Conservation (phyloP, 2,113 vertebrate genomes). For the Rhinoderma darwinii region DNA sequence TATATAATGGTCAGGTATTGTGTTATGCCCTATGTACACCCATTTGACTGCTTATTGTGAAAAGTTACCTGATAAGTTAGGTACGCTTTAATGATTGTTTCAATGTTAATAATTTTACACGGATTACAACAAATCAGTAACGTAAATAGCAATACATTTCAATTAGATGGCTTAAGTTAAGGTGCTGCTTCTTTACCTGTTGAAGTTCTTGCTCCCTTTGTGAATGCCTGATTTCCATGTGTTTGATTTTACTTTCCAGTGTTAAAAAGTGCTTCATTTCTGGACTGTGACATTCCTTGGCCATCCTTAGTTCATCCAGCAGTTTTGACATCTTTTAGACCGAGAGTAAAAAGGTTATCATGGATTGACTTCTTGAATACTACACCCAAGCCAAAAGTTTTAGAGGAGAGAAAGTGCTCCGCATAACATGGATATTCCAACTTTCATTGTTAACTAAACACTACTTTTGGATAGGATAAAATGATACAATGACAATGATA, state of each 20-base stretch:
- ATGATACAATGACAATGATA: too few species aligned
- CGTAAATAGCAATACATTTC: too few species aligned
- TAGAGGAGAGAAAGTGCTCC: too few species aligned
- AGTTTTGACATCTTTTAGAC: slow-evolving; percentile 80
- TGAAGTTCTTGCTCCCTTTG: slow-evolving; percentile 86
- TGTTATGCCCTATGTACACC: too few species aligned
- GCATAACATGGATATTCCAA: too few species aligned
- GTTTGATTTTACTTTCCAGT: slow-evolving; percentile 86
- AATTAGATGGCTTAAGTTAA: neutral
- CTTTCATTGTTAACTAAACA: too few species aligned
- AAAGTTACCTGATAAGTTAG: too few species aligned
- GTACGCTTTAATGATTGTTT: neutral
- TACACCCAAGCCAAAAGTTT: too few species aligned
- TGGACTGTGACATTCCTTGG: slow-evolving; percentile 85
- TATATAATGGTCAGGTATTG: too few species aligned
- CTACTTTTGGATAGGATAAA: too few species aligned
- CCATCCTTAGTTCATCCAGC: slow-evolving; percentile 85
- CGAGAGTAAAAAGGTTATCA: neutral
- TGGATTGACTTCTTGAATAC: too few species aligned
- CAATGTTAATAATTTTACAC: neutral
- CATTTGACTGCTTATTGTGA: too few species aligned
- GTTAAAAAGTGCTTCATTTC: slow-evolving; percentile 84
- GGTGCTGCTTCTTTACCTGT: slow-evolving; percentile 72
- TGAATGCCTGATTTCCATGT: slow-evolving; percentile 83
- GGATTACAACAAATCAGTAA: neutral